Evolutionary conservation across 2,113 vertebrate genomes (phyloP), one percentile per base, ranked within the genome.

Genomic region (Synodontis membranacea): DNA sequence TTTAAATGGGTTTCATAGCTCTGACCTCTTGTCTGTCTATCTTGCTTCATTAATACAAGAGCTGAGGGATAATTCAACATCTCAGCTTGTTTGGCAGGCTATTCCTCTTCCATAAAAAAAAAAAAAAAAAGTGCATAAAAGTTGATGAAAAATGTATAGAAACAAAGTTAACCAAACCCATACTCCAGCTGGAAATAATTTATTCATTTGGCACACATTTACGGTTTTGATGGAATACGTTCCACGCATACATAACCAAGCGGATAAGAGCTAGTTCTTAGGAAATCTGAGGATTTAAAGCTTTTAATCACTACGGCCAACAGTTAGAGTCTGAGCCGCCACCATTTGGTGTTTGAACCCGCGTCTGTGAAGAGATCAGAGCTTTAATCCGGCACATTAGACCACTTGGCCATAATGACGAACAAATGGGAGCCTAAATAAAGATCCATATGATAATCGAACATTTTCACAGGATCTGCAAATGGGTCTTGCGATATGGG

Each of bases 311-410:
- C 15, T 19, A 21, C 75, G 34, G 46, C 46, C 44, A 52, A 31
- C 48, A 19, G 75, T 52, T 52, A 15, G 70, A 76, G 28, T 34
- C 28, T 78, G 19, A 37, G 50, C 8, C 12, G 25, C 9, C 52
- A 80, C 42, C 78, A 80, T 25, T 80, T 80, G 78, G 78, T 80
- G 78, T 54, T 39, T 80, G 34, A 56, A 56, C 50, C 31, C 50
- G 52, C n/a, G 14, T 78, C 46, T 78, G 75, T 31, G 75, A 52
- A 56, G 50, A 54, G 78, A 37, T 54, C 50, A 39, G 50, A 12
- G 21, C 78, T 34, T 23, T 54, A 56, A 80, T 80, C 78, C 78
- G 5, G 48, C 50, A 54, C 19, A 6, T 54, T 56, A 80, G 50
- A 37, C 48, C 19, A 23, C 31, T 80, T 80, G 78, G 75, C 48